These are phyloP conservation scores for Thaumetopoea pityocampa DNA, from an alignment of 1,140 invertebrate genomes.

Conservation along the genomic window DNA sequence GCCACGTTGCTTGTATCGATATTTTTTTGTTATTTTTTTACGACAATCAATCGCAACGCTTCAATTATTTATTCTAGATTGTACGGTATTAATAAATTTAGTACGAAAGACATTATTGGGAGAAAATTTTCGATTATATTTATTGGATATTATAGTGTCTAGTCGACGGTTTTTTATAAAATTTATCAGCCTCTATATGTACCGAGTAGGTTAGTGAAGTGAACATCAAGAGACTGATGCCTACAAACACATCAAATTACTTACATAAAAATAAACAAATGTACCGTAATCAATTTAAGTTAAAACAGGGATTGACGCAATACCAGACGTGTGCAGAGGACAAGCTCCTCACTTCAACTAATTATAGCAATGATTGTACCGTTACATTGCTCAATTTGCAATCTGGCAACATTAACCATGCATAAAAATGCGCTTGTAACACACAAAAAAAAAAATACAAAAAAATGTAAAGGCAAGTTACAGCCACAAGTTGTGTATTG, in stretches of 20 bases:
- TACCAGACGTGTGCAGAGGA: constrained; percentile 36
- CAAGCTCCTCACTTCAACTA: neutral
- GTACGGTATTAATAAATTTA: constrained; percentile 31
- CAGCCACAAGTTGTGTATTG: constrained; percentile 15
- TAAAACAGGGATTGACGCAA: constrained; percentile 51
- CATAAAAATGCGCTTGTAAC: no score
- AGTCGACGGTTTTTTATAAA: constrained; percentile 46
- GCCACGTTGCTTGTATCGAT: constrained; percentile 33
- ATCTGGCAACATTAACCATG: constrained; percentile 10
- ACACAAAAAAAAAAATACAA: no score
- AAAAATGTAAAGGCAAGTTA: no score
- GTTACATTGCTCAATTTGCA: constrained; percentile 1
- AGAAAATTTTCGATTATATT: constrained; percentile 35
- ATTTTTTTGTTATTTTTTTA: constrained; percentile 38
- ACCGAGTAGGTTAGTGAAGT: constrained; percentile 30
- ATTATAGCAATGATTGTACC: no score
- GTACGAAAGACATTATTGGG: constrained; percentile 24
- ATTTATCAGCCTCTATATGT: constrained; percentile 27
- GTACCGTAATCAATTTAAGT: constrained; percentile 40
- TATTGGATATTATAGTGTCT: constrained; percentile 60
- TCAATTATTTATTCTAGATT: constrained; percentile 52
- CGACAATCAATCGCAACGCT: constrained; percentile 41
- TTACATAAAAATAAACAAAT: constrained; percentile 18
- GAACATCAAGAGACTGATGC: constrained; percentile 41
- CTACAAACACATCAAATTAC: constrained; percentile 26